Percentiles rank a stretch among this genome's conserved stretches.
These are phyloP conservation scores for Cricetomys ansorgei DNA, from an alignment of 2,113 vertebrate species.

Conservation along the genomic window DNA sequence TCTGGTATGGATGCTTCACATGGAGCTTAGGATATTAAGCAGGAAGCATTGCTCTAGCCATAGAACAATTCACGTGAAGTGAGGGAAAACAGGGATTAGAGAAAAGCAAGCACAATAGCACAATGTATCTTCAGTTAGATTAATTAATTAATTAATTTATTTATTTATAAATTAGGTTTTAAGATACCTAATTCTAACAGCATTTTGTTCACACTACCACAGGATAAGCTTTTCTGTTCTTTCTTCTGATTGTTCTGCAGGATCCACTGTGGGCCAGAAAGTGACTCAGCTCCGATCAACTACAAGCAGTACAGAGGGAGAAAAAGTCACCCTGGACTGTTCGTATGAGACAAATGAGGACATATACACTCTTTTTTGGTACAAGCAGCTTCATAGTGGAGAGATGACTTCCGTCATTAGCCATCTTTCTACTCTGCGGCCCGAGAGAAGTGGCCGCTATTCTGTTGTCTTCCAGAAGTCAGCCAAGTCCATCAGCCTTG, in stretches of 20 bases:
- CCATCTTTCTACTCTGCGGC: background rate
- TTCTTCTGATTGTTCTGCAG: constrained; percentile 17
- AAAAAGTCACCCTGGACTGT: constrained; percentile 15
- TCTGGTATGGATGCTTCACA: background rate
- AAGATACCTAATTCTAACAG: background rate
- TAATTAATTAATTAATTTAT: too few relatives aligned
- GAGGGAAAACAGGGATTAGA: background rate
- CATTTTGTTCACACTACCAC: background rate
- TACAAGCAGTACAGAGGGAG: background rate
- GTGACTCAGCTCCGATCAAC: constrained; percentile 35
- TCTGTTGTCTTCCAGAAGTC: background rate
- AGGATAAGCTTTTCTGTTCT: background rate
- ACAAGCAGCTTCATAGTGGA: background rate
- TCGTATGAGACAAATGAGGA: background rate
- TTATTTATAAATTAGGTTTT: background rate
- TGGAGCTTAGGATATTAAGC: background rate
- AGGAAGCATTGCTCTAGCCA: background rate
- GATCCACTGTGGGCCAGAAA: background rate
- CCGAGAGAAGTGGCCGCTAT: background rate
- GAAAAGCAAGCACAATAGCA: background rate
- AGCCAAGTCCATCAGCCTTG: background rate
- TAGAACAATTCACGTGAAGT: background rate
- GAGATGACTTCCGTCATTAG: background rate
- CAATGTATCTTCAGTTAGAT: background rate
- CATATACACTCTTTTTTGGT: background rate